Evolutionary conservation across 30 jellyfish, hydroid and myxozoan genomes (phyloP).

Genomic region (Cassiopea xamachana): DNA sequence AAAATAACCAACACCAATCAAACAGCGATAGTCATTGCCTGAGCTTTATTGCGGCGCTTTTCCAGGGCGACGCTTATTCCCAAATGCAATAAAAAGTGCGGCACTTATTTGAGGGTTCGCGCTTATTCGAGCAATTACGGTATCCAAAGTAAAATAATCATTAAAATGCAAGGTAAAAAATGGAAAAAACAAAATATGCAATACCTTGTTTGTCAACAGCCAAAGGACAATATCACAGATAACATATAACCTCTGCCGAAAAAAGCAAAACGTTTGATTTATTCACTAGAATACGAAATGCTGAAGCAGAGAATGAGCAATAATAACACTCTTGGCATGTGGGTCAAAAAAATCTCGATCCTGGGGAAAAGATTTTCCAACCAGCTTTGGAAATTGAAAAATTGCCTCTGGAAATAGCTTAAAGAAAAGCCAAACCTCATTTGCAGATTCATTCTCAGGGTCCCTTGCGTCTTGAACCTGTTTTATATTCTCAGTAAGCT

Average conservation of each 20-base stretch:
- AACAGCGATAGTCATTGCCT: too few relatives aligned
- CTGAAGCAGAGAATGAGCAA: not conserved
- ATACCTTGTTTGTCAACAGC: conserved; percentile 83
- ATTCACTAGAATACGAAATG: not conserved
- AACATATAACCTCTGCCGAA: conserved; percentile 78
- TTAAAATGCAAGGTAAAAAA: too few relatives aligned
- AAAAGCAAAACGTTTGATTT: not conserved
- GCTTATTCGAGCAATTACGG: not conserved
- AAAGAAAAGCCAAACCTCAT: conserved; percentile 73
- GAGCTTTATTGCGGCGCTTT: too few relatives aligned
- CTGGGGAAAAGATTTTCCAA: too few relatives aligned
- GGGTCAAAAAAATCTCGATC: not conserved
- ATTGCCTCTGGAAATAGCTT: not conserved
- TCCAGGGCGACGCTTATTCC: too few relatives aligned
- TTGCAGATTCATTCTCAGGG: conserved; percentile 73
- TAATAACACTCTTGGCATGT: not conserved
- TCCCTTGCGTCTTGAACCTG: conserved; percentile 81
- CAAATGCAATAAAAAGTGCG: too few relatives aligned
- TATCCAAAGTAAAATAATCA: too few relatives aligned
- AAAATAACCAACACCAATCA: too few relatives aligned
- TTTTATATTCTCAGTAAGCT: conserved; percentile 85
- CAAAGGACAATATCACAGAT: conserved; percentile 86
- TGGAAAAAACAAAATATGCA: not conserved
- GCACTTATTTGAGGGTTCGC: too few relatives aligned
- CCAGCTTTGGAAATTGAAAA: not conserved